Conservation (phyloP, 2,888 invertebrate genomes). For the Diarsia brunnea region DNA sequence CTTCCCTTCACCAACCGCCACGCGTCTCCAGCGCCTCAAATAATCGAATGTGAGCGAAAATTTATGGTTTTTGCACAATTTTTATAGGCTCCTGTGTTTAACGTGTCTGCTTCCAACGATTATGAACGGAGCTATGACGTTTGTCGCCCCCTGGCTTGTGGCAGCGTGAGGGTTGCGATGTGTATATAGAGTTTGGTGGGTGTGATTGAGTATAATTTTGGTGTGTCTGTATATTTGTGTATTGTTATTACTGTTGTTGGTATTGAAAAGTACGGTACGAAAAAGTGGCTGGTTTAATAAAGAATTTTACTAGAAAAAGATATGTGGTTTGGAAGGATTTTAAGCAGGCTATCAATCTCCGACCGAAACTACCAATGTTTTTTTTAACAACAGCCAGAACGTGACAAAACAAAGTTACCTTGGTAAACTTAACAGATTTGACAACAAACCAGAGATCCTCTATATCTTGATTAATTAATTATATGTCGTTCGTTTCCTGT, state of each 20-base stretch:
- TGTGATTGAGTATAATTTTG: conserved; percentile 53
- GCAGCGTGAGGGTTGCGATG: conserved; percentile 66
- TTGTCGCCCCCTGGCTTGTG: conserved; percentile 77
- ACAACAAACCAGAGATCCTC: no score
- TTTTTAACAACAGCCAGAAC: neutral
- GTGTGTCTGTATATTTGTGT: conserved; percentile 27
- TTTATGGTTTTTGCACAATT: conserved; percentile 87
- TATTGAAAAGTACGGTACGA: neutral
- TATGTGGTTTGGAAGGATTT: neutral
- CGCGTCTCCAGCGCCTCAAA: conserved; percentile 52
- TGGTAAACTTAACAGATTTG: neutral
- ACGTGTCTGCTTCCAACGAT: conserved; percentile 86
- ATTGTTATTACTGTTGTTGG: neutral
- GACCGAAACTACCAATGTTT: neutral
- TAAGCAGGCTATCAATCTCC: neutral
- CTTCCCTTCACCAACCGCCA: conserved; percentile 59
- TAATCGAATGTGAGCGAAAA: conserved; percentile 85
- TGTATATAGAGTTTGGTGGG: conserved; percentile 38
- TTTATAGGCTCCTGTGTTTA: conserved; percentile 88
- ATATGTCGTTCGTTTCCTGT: no score
- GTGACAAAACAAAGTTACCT: neutral
- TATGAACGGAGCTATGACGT: conserved; percentile 82
- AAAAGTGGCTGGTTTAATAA: neutral
- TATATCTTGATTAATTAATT: no score
- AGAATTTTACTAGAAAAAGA: neutral